Conservation (phyloP, 1,140 invertebrate species). For the Lordiphosa mommai region DNA sequence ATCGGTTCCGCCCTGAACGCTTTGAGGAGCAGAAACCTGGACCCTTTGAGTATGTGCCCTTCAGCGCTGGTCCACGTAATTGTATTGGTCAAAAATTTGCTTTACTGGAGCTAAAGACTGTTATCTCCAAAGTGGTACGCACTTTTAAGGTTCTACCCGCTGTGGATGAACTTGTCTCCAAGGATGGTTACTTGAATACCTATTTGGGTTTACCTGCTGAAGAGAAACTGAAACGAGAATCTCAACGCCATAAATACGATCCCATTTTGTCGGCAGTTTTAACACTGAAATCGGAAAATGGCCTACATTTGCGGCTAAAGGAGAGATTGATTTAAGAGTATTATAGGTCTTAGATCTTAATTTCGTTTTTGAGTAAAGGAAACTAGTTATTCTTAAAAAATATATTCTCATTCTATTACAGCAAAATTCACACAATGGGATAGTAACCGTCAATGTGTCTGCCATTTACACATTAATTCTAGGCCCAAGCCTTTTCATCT, state of each 20-base stretch:
- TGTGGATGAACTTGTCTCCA: conserved; percentile 53
- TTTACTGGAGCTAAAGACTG: conserved; percentile 80
- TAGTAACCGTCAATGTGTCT: no score
- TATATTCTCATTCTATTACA: no score
- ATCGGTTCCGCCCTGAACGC: conserved; percentile 88
- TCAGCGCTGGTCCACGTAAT: conserved; percentile 79
- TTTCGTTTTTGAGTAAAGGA: no score
- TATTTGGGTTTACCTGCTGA: conserved; percentile 36
- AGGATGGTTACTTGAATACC: conserved; percentile 52
- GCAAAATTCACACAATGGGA: no score
- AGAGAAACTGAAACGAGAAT: conserved; percentile 15
- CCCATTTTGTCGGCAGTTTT: conserved; percentile 58
- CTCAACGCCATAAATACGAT: conserved; percentile 59
- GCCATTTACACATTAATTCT: no score
- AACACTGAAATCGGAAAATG: conserved; percentile 71
- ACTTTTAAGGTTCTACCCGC: conserved; percentile 69
- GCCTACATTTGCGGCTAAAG: conserved; percentile 49
- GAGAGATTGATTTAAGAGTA: conserved; percentile 28
- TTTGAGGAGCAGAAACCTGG: conserved; percentile 82
- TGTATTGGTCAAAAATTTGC: conserved; percentile 81
- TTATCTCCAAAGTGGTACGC: conserved; percentile 79
- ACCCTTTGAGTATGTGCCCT: conserved; percentile 83
- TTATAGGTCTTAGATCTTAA: no score
- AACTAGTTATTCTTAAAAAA: no score
- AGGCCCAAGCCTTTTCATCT: no score